These are phyloP conservation scores for Rachycentron canadum DNA, from an alignment of 2,797 vertebrate genomes.

Conservation along the genomic window DNA sequence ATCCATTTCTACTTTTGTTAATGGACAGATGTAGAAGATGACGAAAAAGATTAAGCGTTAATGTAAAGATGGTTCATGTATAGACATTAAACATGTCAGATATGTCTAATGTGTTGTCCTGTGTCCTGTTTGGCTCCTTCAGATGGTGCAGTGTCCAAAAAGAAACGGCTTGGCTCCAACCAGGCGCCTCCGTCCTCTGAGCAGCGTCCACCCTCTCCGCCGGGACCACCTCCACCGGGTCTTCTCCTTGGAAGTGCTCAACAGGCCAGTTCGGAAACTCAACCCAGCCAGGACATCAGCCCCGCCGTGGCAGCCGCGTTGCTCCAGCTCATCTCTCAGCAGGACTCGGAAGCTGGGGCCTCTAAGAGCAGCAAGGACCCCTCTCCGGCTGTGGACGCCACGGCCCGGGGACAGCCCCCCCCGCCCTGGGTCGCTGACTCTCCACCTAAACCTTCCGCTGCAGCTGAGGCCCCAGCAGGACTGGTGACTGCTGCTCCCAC, in stretches of 20 bases:
- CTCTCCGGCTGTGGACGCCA: slow-evolving; percentile 67
- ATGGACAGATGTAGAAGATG: background rate
- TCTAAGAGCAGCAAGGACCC: slow-evolving; percentile 70
- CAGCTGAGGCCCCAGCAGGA: slow-evolving; percentile 71
- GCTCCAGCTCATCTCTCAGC: slow-evolving; percentile 93
- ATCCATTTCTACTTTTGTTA: background rate
- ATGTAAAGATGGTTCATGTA: background rate
- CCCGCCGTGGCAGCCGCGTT: slow-evolving; percentile 92
- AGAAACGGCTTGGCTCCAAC: slow-evolving; percentile 81
- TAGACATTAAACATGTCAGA: background rate
- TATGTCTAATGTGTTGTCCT: slow-evolving; percentile 40
- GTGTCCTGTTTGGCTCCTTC: slow-evolving; percentile 50
- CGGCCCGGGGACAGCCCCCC: slow-evolving; percentile 61
- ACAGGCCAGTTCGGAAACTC: slow-evolving; percentile 73
- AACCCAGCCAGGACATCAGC: slow-evolving; percentile 86
- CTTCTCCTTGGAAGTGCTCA: slow-evolving; percentile 67
- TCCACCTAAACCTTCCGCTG: slow-evolving; percentile 84
- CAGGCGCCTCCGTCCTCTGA: slow-evolving; percentile 87
- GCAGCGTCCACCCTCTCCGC: slow-evolving; percentile 90
- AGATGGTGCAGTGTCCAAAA: slow-evolving; percentile 87
- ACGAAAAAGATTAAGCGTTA: background rate
- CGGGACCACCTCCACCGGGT: slow-evolving; percentile 86
- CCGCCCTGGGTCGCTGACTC: slow-evolving; percentile 81
- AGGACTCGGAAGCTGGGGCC: slow-evolving; percentile 84
- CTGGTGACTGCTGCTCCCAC: slow-evolving; percentile 75